Percentiles rank a stretch among this genome's conserved stretches.
These are phyloP conservation scores for Olivierus martensii DNA, from an alignment of 1,140 invertebrate species.

Conservation along the genomic window DNA sequence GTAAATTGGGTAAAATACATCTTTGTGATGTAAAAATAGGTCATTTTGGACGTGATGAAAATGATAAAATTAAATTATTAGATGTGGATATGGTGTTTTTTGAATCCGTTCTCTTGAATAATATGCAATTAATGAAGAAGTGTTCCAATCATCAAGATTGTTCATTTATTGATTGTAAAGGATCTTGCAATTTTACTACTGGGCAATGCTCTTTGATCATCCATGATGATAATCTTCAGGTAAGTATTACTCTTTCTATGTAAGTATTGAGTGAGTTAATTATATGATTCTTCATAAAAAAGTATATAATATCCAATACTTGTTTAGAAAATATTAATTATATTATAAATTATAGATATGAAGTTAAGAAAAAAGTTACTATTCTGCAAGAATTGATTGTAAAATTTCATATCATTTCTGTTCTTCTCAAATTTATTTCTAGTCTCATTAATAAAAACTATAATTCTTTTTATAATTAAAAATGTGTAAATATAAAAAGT, in stretches of 20 bases:
- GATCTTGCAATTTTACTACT: slow-evolving; percentile 36
- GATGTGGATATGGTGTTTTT: slow-evolving; percentile 43
- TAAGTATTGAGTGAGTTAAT: too few relatives aligned
- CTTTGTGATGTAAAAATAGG: slow-evolving; percentile 50
- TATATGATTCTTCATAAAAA: too few relatives aligned
- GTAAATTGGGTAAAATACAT: slow-evolving; percentile 39
- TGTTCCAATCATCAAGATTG: slow-evolving; percentile 44
- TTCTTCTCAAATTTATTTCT: too few relatives aligned
- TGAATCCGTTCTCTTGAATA: slow-evolving; percentile 30
- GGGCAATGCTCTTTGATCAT: slow-evolving; percentile 38
- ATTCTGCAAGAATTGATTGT: too few relatives aligned
- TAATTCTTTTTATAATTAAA: too few relatives aligned
- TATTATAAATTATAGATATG: too few relatives aligned
- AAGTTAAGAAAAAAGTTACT: too few relatives aligned
- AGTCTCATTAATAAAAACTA: too few relatives aligned
- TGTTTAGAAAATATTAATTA: too few relatives aligned
- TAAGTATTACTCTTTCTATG: slow-evolving; percentile 14
- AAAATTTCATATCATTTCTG: too few relatives aligned
- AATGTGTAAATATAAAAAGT: too few relatives aligned
- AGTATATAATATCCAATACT: too few relatives aligned
- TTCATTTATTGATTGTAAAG: slow-evolving; percentile 47
- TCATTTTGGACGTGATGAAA: slow-evolving; percentile 44
- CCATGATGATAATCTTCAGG: slow-evolving; percentile 47
- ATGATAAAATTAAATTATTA: slow-evolving; percentile 37
- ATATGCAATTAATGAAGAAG: slow-evolving; percentile 31